These are phyloP conservation scores for Patella depressa DNA, from an alignment of 2,888 invertebrate genomes.

Conservation along the genomic window DNA sequence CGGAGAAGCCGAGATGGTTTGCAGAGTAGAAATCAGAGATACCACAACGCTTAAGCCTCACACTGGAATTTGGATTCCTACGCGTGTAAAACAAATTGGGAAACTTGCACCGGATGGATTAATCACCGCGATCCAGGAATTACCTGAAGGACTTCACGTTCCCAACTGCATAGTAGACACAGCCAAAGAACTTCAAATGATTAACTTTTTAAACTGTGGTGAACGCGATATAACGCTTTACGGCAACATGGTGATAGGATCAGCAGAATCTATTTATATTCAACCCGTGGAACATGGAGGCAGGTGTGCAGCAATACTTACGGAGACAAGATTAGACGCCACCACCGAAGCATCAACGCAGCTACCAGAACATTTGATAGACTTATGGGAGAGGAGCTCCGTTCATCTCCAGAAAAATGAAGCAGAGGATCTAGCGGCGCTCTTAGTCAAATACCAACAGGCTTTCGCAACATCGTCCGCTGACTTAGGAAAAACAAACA, in stretches of 20 bases:
- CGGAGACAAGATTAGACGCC: too few species aligned
- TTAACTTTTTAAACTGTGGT: not conserved
- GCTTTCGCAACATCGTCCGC: conserved; percentile 29
- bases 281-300: not conserved
- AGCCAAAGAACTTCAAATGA: conserved; percentile 1
- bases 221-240: not conserved
- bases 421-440: conserved; percentile 4
- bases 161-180: conserved; percentile 12
- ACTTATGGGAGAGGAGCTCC: conserved; percentile 1
- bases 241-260: conserved; percentile 9
- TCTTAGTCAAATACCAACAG: conserved; percentile 22
- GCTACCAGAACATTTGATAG: conserved; percentile 15
- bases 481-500: conserved; percentile 28
- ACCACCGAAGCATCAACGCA: not conserved
- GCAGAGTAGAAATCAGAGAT: conserved; percentile 7
- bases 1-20: conserved; percentile 14
- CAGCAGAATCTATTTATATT: conserved; percentile 14
- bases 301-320: not conserved
- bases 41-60: conserved; percentile 2
- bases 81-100: not conserved
- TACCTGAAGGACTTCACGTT: not conserved
- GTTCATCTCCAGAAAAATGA: not conserved
- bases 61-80: conserved; percentile 11
- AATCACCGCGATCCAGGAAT: not conserved
- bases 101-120: conserved; percentile 2